These are phyloP conservation scores for Gymnocephalus cernua DNA, from an alignment of 2,113 vertebrate species.

Conservation along the genomic window DNA sequence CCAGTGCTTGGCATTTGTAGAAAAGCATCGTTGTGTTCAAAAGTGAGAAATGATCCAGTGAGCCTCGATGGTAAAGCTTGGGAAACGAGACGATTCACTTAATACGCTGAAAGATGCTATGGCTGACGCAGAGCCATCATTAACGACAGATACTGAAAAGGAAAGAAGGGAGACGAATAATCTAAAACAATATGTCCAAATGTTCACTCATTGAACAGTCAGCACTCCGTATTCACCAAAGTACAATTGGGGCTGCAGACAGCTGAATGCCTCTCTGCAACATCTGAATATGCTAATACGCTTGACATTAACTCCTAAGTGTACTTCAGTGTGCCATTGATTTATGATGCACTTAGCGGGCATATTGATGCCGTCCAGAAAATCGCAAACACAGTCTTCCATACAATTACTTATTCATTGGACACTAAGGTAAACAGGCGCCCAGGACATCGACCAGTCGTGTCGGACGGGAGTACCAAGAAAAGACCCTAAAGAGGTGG, in stretches of 20 bases:
- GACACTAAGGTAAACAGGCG: conserved; percentile 63
- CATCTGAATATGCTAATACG: conserved; percentile 14
- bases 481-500: background rate
- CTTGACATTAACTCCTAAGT: conserved; percentile 11
- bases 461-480: background rate
- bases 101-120: conserved; percentile 2
- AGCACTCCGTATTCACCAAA: too few species aligned
- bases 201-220: background rate
- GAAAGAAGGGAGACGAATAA: background rate
- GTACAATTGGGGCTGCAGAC: background rate
- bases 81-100: conserved; percentile 13
- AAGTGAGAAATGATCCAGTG: background rate
- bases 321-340: conserved; percentile 2
- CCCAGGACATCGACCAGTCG: conserved; percentile 59
- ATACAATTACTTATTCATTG: conserved; percentile 26
- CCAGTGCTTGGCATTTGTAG: conserved; percentile 16
- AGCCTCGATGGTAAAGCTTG: background rate
- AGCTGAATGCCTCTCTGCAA: conserved; percentile 3
- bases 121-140: conserved; percentile 43
- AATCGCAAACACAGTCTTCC: conserved; percentile 11
- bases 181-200: background rate
- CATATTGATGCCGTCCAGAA: background rate
- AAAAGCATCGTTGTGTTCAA: conserved; percentile 35
- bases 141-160: background rate
- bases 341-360: conserved; percentile 59